Evolutionary conservation across 2,888 invertebrate species (phyloP).

Genomic region (Cephalotes varians): DNA sequence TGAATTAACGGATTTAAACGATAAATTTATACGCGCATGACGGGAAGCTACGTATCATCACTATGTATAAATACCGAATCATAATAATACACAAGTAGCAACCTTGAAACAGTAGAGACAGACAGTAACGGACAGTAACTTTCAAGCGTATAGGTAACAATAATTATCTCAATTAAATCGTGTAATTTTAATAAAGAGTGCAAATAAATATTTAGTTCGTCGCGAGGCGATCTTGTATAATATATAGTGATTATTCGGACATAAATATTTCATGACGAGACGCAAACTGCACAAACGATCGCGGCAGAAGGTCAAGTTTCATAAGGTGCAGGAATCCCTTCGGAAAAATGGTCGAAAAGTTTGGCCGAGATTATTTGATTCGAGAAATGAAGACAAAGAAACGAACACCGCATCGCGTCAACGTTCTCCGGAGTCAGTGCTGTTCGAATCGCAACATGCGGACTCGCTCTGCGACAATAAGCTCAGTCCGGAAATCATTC

Average conservation of each 20-base stretch:
- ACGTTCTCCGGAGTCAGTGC: constrained; percentile 74
- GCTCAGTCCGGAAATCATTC: constrained; percentile 75
- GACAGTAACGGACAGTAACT: not conserved
- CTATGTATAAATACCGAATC: not conserved
- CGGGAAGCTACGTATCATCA: not conserved
- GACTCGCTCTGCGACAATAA: constrained; percentile 69
- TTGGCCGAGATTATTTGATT: not conserved
- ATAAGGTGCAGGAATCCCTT: constrained; percentile 34
- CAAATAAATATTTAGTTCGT: not conserved
- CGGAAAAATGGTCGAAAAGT: not conserved
- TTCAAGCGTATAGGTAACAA: not conserved
- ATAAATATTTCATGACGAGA: constrained; percentile 48
- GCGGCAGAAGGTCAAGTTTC: constrained; percentile 16
- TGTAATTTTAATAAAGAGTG: not conserved
- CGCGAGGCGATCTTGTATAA: not conserved
- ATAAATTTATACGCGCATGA: not conserved
- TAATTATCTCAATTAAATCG: not conserved
- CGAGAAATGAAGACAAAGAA: not conserved
- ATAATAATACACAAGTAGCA: constrained; percentile 1
- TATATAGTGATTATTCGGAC: not conserved
- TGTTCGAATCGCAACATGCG: constrained; percentile 62
- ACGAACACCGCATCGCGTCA: constrained; percentile 28
- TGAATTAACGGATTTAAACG: not conserved
- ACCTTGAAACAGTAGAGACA: constrained; percentile 6
- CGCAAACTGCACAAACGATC: constrained; percentile 58